Evolutionary conservation across 2,113 vertebrate genomes (phyloP), one percentile per base, ranked within the genome.

Genomic region (Petrocephalus microphthalmus): DNA sequence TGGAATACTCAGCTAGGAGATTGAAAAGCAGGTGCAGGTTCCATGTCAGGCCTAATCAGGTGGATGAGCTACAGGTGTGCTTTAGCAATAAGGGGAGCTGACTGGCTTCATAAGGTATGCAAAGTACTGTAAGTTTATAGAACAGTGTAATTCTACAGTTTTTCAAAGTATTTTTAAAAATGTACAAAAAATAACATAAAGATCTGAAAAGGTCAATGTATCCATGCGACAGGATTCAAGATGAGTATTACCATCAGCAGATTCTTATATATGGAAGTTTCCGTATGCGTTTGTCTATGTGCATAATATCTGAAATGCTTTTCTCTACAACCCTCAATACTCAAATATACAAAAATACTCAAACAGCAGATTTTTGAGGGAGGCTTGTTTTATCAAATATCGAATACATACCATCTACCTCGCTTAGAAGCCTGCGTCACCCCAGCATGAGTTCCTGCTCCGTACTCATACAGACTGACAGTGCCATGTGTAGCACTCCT

Each of bases 141-240:
- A 83, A 86, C 56, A 85, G 88, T 88, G 88, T 91, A 92, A 93
- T 87, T 45, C 85, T 15, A 7, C 25, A 74, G 56, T 64, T 74
- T 87, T 88, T 92, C n/a, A n/a, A n/a, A n/a, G n/a, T 92, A 90
- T 90, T 91, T 85, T 90, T 92, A 91, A 87, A 89, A 89, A 90
- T 49, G 29, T 37, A 7, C 45, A 49, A 83, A 83, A 82, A 3
- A 82, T 8, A 82, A 49, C 33, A 85, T 5, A 33, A 87, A 57
- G n/a, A 78, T 37, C 81, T 87, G 60, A 53, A 74, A 22, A 54
- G 64, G 47, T 89, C 56, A 82, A 29, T 81, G n/a, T 22, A 57
- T 60, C 84, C 57, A 29, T 17, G 4, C 15, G 19, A 25, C 49
- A 19, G 4, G 22, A 8, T 7, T 51, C 51, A 85, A 53, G n/a